Evolutionary conservation across 2,888 invertebrate species (phyloP).

Genomic region (Lamellibrachia columna): DNA sequence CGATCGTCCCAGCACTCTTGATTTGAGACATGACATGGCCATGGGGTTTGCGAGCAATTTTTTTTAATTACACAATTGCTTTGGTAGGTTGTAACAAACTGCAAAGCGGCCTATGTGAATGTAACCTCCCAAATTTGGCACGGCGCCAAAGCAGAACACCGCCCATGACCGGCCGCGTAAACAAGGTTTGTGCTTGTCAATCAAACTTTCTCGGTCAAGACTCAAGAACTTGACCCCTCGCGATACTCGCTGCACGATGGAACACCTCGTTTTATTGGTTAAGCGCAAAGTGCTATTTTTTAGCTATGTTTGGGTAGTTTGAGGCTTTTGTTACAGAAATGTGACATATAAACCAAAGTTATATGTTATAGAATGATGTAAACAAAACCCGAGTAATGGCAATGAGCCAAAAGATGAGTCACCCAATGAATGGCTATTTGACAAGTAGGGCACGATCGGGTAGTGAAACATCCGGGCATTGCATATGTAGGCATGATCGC

Average conservation of each 20-base stretch:
- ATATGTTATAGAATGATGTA: constrained; percentile 3
- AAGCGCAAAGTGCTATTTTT: background rate
- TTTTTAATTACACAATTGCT: background rate
- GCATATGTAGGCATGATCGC: background rate
- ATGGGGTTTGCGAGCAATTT: too few relatives aligned
- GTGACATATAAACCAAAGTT: background rate
- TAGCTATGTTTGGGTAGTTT: background rate
- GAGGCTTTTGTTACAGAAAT: background rate
- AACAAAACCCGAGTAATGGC: background rate
- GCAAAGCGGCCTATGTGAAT: background rate
- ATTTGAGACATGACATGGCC: too few relatives aligned
- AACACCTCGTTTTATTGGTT: background rate
- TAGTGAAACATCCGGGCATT: constrained; percentile 14
- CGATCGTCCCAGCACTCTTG: too few relatives aligned
- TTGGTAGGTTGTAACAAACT: background rate
- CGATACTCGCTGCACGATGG: background rate
- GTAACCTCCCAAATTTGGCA: background rate
- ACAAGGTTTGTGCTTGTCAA: constrained; percentile 12
- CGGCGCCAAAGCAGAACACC: background rate
- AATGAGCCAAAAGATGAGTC: constrained; percentile 11
- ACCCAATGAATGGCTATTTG: constrained; percentile 1
- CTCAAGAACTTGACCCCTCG: background rate
- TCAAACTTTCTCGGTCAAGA: constrained; percentile 11
- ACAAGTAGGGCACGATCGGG: background rate
- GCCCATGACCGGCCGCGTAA: background rate